Base-by-base conservation (phyloP, 2,797 vertebrate genomes). In the Sebastes hubbsi region DNA sequence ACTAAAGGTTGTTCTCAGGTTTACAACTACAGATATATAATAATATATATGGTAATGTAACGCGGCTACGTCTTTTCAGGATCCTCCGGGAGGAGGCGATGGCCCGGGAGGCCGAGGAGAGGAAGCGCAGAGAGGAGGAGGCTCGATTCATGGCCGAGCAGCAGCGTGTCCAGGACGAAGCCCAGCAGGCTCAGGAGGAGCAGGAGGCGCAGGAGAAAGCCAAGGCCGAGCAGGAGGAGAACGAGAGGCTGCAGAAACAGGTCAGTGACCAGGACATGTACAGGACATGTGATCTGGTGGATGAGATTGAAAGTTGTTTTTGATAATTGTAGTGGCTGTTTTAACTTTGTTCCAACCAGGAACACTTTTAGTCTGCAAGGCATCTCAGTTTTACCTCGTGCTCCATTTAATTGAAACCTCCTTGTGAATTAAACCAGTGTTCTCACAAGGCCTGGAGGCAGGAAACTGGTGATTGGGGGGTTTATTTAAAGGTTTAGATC, bases 221-320 rank as follows among this genome's bases (percentile, higher is more conserved):
- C 3, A 94, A 74, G 36, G 96, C 93, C 0, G 97, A 97, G 87
- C 95, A 93, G 87, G 97, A 99, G 89, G 97, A 98, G 94, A 95
- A 88, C 61, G 96, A 97, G 78, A 92, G 95, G 85, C 95, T 96
- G 70, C 98, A 98, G 95, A 99, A 87, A 95, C 98, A 98, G 97
- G 98, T 98, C 63, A 78, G 79, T 27, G n/a, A 52, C 58, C 25
- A 1, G 13, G 6, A 30, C 49, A 52, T 8, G 8, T 52, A 52
- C 49, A 20, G 42, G 7, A 13, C 54, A 20, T 18, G n/a, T 7
- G 52, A 7, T 67, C 24, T 5, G 2, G 4, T 34, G 46, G 20
- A 18, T 25, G 55, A 25, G 22, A 14, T 30, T 32, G 20, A 34
- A 62, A 62, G 42, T 46, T 46, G 14, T 46, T 46, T 46, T 46